These are phyloP conservation scores for Neoniphon sammara DNA, from an alignment of 2,797 vertebrate genomes.

Conservation along the genomic window DNA sequence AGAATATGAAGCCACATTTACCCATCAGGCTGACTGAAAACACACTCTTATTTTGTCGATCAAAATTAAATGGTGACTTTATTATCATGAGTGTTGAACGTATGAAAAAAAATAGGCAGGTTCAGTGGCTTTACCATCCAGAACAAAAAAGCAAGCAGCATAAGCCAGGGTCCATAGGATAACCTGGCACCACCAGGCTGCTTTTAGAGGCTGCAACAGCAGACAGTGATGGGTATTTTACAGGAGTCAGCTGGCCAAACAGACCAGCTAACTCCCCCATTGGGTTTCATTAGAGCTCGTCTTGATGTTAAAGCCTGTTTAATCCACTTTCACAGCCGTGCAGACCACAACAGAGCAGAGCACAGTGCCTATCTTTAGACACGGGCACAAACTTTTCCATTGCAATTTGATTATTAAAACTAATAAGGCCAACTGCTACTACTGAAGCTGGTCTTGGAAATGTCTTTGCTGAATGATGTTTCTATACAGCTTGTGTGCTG, in stretches of 20 bases:
- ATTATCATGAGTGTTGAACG: background rate
- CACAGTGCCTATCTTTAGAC: slow-evolving; percentile 77
- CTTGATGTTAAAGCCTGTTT: slow-evolving; percentile 80
- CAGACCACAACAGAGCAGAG: slow-evolving; percentile 68
- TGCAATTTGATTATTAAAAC: slow-evolving; percentile 68
- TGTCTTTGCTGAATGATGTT: slow-evolving; percentile 16
- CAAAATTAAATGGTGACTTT: background rate
- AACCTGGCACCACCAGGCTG: slow-evolving; percentile 61
- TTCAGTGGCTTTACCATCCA: slow-evolving; percentile 22
- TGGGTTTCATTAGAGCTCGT: slow-evolving; percentile 81
- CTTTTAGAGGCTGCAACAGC: slow-evolving; percentile 71
- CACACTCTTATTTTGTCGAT: background rate
- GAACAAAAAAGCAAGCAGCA: slow-evolving; percentile 28
- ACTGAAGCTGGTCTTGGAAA: slow-evolving; percentile 34
- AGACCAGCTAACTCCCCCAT: slow-evolving; percentile 77
- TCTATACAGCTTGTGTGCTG: slow-evolving; percentile 2
- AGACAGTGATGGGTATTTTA: slow-evolving; percentile 74
- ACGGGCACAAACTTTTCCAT: slow-evolving; percentile 63
- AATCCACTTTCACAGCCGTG: slow-evolving; percentile 82
- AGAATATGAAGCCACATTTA: too few relatives aligned
- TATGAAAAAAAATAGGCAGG: background rate
- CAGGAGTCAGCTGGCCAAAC: slow-evolving; percentile 82
- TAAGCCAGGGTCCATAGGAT: slow-evolving; percentile 24
- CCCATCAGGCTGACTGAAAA: too few relatives aligned
- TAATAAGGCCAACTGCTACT: slow-evolving; percentile 36